Evolutionary conservation across 1,140 invertebrate genomes (phyloP), one percentile per base, ranked within the genome.

Genomic region (Pararge aegeria): DNA sequence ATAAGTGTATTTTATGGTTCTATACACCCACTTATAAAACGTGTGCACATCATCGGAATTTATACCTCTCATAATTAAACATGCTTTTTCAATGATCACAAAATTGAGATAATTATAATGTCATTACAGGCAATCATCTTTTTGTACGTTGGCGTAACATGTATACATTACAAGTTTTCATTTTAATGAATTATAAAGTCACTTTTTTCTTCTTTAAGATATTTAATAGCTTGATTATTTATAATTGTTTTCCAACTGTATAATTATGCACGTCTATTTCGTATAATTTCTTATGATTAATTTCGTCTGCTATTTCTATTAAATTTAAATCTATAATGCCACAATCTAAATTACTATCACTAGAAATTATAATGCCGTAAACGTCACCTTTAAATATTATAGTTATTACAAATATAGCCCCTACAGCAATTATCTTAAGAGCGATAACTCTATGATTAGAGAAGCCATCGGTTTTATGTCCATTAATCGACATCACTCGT

Each of bases 101-200:
- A 58, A 50, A 58, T 50, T 24, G 48, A 38, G 30, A 58, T 51
- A 58, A 50, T 58, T 58, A 58, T 49, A 58, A 38, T 51, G 44
- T 46, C 40, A 44, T 46, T 55, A 55, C 16, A 34, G 30, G 19
- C 29, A 20, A 53, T 53, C 53, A 51, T 48, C 24, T 40, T 9
- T 40, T 58, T 18, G 5, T 9, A 40, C 19, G 24, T 48, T 46
- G 24, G 19, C 29, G 44, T 37, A 37, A 38, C 27, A 15, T 20
- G 54, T 49, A 24, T 7, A 13, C 0, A 30, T 18, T 48, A 49
- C 29, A 38, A 37, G 6, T 13, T 29, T 29, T 42, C 9, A 38
- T n/a, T 1, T n/a, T 15, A 19, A 44, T n/a, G n/a, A n/a, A n/a
- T n/a, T n/a, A n/a, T n/a, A n/a, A n/a, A n/a, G n/a, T n/a, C n/a